Conservation (phyloP, 2,888 invertebrate species). For the Orthonevra nobilis region DNA sequence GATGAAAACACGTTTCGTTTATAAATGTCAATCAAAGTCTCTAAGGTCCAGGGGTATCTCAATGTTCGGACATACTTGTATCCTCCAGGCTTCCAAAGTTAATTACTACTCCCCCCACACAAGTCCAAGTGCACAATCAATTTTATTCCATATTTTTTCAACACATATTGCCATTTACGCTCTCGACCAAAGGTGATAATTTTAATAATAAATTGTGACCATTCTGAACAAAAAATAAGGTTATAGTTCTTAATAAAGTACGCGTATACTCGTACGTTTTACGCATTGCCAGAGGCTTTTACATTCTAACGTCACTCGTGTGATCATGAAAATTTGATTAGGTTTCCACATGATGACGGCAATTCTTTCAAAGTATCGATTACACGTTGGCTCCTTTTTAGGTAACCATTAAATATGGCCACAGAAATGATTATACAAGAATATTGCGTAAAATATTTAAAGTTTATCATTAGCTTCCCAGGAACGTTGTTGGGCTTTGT, state of each 20-base stretch:
- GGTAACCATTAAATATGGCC: conserved; percentile 8
- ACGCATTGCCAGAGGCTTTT: too few relatives aligned
- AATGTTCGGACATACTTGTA: too few relatives aligned
- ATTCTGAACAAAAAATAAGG: not conserved
- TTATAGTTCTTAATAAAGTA: not conserved
- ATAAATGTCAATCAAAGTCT: too few relatives aligned
- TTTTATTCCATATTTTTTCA: too few relatives aligned
- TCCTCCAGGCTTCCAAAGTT: too few relatives aligned
- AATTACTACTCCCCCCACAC: too few relatives aligned
- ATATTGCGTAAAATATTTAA: not conserved
- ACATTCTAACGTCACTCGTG: not conserved
- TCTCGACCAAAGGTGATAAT: not conserved
- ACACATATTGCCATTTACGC: too few relatives aligned
- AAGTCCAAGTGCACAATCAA: too few relatives aligned
- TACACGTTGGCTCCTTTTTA: not conserved
- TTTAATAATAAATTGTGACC: conserved; percentile 1
- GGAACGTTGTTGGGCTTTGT: not conserved
- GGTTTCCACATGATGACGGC: not conserved
- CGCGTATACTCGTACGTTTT: too few relatives aligned
- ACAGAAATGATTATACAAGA: conserved; percentile 1
- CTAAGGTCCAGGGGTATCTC: too few relatives aligned
- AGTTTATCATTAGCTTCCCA: not conserved
- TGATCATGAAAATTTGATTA: not conserved
- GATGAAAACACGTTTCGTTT: too few relatives aligned
- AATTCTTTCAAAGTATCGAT: conserved; percentile 1